Base-by-base conservation (phyloP, 2,797 vertebrate species). In the Prunella strophiata region DNA sequence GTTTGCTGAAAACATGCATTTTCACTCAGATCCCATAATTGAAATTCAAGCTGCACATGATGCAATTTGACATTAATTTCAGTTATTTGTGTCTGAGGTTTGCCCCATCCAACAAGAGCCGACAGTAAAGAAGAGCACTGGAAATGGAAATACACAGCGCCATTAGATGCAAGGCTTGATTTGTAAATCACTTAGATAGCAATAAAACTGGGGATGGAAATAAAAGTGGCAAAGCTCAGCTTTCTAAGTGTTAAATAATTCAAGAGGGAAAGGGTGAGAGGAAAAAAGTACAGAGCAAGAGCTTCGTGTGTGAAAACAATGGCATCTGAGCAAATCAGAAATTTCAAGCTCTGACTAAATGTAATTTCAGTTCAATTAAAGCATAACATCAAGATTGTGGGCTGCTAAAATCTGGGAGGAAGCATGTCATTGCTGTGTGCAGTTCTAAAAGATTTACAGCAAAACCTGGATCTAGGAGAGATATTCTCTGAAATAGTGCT, bases 241-340 rank as follows among this genome's bases (percentile, higher is more conserved):
- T 95, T 96, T 96, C 84, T 90, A 96, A 93, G 93, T 93, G 96
- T 85, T 96, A 96, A 97, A 96, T 96, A 95, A 95, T 96, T 96
- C 92, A 97, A 88, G 38, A 86, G 48, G 61, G 57, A 81, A 91
- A 62, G 67, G 59, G 48, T 52, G 55, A 73, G 51, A 36, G 25
- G 6, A 4, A 23, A 66, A 74, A 59, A 48, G 27, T 48, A 66
- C 6, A 62, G 42, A 85, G 43, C 54, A 83, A 89, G 57, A 80
- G 22, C 36, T 61, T 78, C 0, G 0, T 68, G 38, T 77, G 25
- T 85, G 68, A 82, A 89, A 89, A 96, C 87, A 90, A 92, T 29
- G 36, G 32, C 72, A 80, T 81, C 71, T 45, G 54, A 81, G 42
- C 51, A 87, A 75, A 91, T 74, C 84, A 87, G 74, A 78, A 90